Evolutionary conservation across 2,888 invertebrate genomes (phyloP).

Genomic region (Parasteatoda lunata): DNA sequence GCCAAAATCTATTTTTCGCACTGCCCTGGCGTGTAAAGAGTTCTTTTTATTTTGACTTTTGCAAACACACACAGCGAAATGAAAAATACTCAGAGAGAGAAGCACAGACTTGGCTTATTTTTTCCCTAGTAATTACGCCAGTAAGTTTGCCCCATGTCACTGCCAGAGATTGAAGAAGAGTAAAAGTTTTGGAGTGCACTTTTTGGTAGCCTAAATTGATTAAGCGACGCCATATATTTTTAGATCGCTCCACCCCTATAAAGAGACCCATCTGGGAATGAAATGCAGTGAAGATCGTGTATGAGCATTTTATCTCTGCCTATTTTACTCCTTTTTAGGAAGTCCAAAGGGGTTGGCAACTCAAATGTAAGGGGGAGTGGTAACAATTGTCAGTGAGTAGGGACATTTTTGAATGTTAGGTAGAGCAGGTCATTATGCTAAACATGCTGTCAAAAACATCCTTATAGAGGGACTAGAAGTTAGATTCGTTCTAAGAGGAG

Average conservation of each 20-base stretch:
- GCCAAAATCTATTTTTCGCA: conserved; percentile 45
- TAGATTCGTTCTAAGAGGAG: no score
- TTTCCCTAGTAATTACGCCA: conserved; percentile 48
- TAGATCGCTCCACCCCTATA: neutral
- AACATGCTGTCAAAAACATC: no score
- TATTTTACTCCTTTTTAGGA: neutral
- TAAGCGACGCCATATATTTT: conserved; percentile 42
- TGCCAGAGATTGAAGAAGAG: conserved; percentile 38
- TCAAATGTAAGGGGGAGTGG: no score
- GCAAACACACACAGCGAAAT: neutral
- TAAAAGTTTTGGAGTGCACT: neutral
- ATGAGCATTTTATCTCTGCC: conserved; percentile 3
- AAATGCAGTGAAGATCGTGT: conserved; percentile 15
- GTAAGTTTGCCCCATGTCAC: conserved; percentile 46
- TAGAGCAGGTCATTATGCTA: neutral
- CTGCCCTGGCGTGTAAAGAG: conserved; percentile 23
- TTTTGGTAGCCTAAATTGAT: conserved; percentile 47
- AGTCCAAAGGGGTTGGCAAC: no score
- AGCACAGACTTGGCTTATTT: neutral
- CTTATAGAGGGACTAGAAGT: no score
- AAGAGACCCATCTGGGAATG: conserved; percentile 32
- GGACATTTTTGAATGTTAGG: no score
- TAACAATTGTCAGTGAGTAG: no score
- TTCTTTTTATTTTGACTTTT: neutral
- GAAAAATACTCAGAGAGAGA: conserved; percentile 39